Evolutionary conservation across 1,140 invertebrate species (phyloP).

Genomic region (Drosophila gunungcola): DNA sequence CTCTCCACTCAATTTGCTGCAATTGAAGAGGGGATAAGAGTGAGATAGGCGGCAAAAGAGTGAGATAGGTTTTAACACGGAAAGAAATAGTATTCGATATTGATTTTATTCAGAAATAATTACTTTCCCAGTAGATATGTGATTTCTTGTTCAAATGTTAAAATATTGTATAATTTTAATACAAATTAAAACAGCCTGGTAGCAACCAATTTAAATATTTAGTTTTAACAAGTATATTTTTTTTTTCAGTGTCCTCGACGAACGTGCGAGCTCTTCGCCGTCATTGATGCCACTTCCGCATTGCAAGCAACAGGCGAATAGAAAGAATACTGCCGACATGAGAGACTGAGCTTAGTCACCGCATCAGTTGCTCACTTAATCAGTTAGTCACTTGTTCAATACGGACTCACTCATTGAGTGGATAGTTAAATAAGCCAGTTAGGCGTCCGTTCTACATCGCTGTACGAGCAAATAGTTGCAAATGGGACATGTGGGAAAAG

Average conservation of each 20-base stretch:
- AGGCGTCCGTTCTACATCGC: slow-evolving; percentile 52
- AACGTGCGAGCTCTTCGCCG: slow-evolving; percentile 21
- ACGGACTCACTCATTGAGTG: slow-evolving; percentile 13
- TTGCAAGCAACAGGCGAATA: slow-evolving; percentile 32
- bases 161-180: too few species aligned
- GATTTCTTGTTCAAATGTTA: too few species aligned
- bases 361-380: slow-evolving; percentile 40
- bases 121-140: too few species aligned
- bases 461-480: slow-evolving; percentile 54
- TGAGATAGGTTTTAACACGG: slow-evolving; percentile 7
- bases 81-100: slow-evolving; percentile 1
- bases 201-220: too few species aligned
- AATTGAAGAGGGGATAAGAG: slow-evolving; percentile 41
- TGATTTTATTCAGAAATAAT: too few species aligned
- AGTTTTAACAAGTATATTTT: not conserved
- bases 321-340: slow-evolving; percentile 1
- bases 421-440: slow-evolving; percentile 39
- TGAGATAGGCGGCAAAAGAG: not conserved
- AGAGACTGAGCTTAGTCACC: slow-evolving; percentile 30
- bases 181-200: too few species aligned
- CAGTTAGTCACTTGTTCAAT: slow-evolving; percentile 37
- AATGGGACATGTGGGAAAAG: slow-evolving; percentile 33
- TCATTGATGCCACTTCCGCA: slow-evolving; percentile 51
- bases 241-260: not conserved
- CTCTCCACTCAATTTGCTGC: slow-evolving; percentile 64